Base-by-base conservation (phyloP, 2,888 invertebrate genomes). In the Cancer borealis region DNA sequence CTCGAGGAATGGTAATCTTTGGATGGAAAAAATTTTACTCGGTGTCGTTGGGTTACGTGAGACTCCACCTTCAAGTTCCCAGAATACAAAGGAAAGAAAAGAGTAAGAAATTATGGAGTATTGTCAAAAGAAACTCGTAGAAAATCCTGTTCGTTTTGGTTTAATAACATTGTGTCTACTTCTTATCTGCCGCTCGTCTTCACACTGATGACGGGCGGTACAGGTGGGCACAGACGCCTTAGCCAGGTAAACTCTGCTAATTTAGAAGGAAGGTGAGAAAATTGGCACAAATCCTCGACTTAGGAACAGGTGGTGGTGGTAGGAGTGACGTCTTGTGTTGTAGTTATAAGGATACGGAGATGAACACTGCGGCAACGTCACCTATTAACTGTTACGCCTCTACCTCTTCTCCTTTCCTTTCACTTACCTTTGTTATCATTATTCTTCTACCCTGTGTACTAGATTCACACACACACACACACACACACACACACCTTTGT, bases 201-300 rank as follows among this genome's bases (percentile, higher is more conserved):
- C 4, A 66, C 66, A 21, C n/a, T 66, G 66, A 2, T 79, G 79
- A 79, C 79, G 30, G 79, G 79, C 6, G 30, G 79, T 14, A 79
- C 79, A 79, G 79, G 30, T 79, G 79, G 30, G 79, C 79, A 30
- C 30, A 14, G 30, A 30, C 26, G 26, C 12, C 79, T 79, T 8
- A 79, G 30, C 79, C 79, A 79, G 30, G 79, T 79, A 79, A 79
- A 79, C 79, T 79, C 79, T 8, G 30, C 79, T 79, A 79, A 79
- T 79, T 79, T 30, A 79, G 30, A 14, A 10, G 79, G 79, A 30
- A 79, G 79, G 79, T 79, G 79, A 8, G 79, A 26, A 14, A 79
- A 79, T 79, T 79, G 79, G 79, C 14, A 30, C 12, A 79, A 30
- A 79, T 8, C 30, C 26, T 79, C 79, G 79, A 79, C 30, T 26